phyloP scores from a whole-genome alignment of 37 sponge, comb jelly and placozoan species.

The Corticium candelabrum region DNA sequence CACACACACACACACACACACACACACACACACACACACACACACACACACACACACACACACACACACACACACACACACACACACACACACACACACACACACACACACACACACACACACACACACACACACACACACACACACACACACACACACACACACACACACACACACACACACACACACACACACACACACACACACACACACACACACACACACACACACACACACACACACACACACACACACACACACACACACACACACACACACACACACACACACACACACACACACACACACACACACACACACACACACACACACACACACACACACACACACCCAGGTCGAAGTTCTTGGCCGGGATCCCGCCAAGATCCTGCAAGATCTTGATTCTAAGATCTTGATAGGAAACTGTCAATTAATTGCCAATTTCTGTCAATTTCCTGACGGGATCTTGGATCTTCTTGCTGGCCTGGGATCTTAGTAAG shows the following conservation, averaged over 20 bases:
- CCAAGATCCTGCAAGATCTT: too few relatives aligned
- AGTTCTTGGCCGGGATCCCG: too few relatives aligned
- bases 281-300: conserved; percentile 37
- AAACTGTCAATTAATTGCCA: too few relatives aligned
- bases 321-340: conserved; percentile 41
- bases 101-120: conserved; percentile 34
- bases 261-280: conserved; percentile 40
- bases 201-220: conserved; percentile 36
- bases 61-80: conserved; percentile 30
- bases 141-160: conserved; percentile 38
- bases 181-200: conserved; percentile 42
- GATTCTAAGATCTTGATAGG: too few relatives aligned
- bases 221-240: conserved; percentile 40
- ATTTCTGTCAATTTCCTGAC: too few relatives aligned
- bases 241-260: conserved; percentile 35
- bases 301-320: conserved; percentile 35
- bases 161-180: conserved; percentile 40
- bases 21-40: conserved; percentile 33
- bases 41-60: conserved; percentile 33
- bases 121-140: conserved; percentile 42
- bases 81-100: conserved; percentile 27
- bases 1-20: conserved; percentile 29
- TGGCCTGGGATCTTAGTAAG: too few relatives aligned
- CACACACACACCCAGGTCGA: conserved; percentile 41
- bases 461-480: too few relatives aligned